A percentile compares a stretch with the other conserved stretches of the same genome.
These are phyloP conservation scores for Mimas tiliae DNA, from an alignment of 2,888 invertebrate genomes.

Conservation along the genomic window DNA sequence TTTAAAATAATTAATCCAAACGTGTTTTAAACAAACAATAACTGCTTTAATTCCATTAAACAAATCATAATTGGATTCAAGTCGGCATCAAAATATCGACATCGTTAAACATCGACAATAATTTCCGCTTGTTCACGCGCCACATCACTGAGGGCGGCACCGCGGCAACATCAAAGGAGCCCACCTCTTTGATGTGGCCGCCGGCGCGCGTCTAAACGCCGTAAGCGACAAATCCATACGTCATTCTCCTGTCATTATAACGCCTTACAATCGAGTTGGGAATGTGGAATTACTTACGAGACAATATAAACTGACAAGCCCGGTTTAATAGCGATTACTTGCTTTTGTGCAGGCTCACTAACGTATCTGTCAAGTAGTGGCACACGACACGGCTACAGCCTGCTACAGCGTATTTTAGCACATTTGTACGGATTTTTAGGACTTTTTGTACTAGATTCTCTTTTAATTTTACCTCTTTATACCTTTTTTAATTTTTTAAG, in stretches of 20 bases:
- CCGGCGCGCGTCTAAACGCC: conserved; percentile 83
- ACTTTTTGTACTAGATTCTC: background rate
- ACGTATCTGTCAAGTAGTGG: conserved; percentile 38
- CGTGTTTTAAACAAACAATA: too few species aligned
- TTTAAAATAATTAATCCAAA: too few species aligned
- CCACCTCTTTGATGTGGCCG: conserved; percentile 85
- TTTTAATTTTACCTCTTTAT: too few species aligned
- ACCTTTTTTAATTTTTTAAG: too few species aligned
- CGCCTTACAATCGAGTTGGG: conserved; percentile 80
- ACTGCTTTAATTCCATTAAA: background rate
- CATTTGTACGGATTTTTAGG: background rate
- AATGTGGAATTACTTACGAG: conserved; percentile 83
- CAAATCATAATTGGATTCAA: background rate
- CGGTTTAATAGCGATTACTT: conserved; percentile 75
- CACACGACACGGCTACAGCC: conserved; percentile 27
- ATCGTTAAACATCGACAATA: conserved; percentile 46
- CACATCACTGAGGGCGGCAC: conserved; percentile 69
- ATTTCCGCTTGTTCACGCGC: background rate
- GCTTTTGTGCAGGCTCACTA: conserved; percentile 36
- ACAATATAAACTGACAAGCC: conserved; percentile 84
- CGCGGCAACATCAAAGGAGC: conserved; percentile 83
- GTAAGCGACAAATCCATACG: conserved; percentile 85
- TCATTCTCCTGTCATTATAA: conserved; percentile 85
- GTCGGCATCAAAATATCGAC: conserved; percentile 27
- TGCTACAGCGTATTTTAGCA: background rate